Evolutionary conservation across 2,888 invertebrate species (phyloP).

Genomic region (Rosalia funebris): DNA sequence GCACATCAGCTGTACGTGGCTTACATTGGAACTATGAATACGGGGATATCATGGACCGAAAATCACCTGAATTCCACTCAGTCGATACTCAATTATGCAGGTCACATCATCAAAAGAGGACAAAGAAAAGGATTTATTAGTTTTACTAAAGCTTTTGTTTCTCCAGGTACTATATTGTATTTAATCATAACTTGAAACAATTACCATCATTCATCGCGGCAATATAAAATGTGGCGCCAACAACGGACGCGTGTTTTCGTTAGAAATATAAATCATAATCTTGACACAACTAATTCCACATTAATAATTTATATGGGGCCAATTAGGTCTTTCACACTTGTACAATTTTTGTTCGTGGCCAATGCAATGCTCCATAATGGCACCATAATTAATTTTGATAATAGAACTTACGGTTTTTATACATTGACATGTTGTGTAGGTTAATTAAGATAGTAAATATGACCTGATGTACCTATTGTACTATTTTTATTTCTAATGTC

Average conservation of each 20-base stretch:
- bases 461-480: no score
- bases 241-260: neutral
- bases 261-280: neutral
- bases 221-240: neutral
- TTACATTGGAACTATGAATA: constrained; percentile 61
- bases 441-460: no score
- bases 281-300: neutral
- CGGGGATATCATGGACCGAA: constrained; percentile 43
- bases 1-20: constrained; percentile 62
- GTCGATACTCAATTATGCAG: constrained; percentile 36
- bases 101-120: constrained; percentile 37
- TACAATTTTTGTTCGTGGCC: neutral
- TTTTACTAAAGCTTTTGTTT: constrained; percentile 32
- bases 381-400: neutral
- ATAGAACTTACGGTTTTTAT: no score
- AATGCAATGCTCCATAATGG: neutral
- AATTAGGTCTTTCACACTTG: neutral
- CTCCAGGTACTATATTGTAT: constrained; percentile 27
- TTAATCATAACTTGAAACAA: constrained; percentile 16
- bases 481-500: no score
- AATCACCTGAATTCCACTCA: constrained; percentile 34
- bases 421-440: no score
- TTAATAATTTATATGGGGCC: neutral
- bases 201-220: neutral
- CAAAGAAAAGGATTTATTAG: constrained; percentile 33